Conservation (phyloP, 2,113 vertebrate species). For the Neolamprologus falcicula region DNA sequence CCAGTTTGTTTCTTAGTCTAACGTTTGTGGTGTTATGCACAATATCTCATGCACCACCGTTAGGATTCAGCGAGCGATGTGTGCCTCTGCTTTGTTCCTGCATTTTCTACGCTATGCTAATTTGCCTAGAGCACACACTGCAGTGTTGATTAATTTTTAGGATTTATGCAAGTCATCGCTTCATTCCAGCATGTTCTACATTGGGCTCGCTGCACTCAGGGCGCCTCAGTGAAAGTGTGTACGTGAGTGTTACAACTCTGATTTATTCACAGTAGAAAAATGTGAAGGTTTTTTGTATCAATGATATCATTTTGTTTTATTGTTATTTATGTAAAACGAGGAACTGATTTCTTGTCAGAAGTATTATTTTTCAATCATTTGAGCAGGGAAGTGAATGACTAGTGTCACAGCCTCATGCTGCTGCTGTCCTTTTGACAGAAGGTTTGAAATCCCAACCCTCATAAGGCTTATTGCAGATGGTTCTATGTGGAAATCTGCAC, state of each 20-base stretch:
- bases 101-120: background rate
- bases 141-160: background rate
- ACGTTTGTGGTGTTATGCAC: background rate
- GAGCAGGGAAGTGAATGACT: background rate
- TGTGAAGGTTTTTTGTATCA: fast-evolving
- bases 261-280: background rate
- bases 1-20: background rate
- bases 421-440: background rate
- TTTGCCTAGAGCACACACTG: background rate
- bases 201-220: background rate
- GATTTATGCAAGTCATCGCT: background rate
- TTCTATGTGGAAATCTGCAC: background rate
- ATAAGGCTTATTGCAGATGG: background rate
- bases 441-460: background rate
- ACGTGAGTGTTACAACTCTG: background rate
- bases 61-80: background rate
- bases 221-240: background rate
- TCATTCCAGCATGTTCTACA: background rate
- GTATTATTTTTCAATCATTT: background rate
- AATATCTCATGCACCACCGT: background rate
- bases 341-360: background rate
- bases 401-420: background rate
- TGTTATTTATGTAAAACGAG: fast-evolving
- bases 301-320: background rate
- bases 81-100: background rate